A percentile compares a stretch with the other conserved stretches of the same genome.
Conservation (phyloP, 2,113 vertebrate genomes). For the Pristiophorus japonicus region DNA sequence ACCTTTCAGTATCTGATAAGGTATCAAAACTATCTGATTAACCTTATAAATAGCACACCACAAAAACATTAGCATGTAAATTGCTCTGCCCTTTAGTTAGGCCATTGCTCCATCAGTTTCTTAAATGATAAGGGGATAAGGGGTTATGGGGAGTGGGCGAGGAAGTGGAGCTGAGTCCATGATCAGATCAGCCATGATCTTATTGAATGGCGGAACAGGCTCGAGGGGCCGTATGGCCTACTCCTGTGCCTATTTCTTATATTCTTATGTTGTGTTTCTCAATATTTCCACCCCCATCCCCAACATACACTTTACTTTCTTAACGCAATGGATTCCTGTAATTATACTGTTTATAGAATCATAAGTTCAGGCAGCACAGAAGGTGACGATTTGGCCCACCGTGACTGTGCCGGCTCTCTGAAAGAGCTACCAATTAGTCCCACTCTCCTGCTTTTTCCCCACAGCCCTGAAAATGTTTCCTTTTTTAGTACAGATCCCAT, state of each 20-base stretch:
- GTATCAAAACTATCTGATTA: slow-evolving; percentile 23
- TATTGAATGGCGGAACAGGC: too few relatives aligned
- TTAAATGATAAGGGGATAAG: too few relatives aligned
- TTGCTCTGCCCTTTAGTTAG: not conserved
- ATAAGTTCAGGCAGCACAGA: not conserved
- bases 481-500: not conserved
- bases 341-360: not conserved
- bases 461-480: not conserved
- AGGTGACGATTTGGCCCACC: not conserved
- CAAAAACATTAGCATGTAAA: not conserved
- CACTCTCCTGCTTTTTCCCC: not conserved
- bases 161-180: too few relatives aligned
- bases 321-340: not conserved
- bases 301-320: not conserved
- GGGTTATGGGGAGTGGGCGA: too few relatives aligned
- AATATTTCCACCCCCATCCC: not conserved
- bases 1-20: not conserved
- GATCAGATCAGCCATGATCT: too few relatives aligned
- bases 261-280: not conserved
- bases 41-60: not conserved
- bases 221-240: too few relatives aligned
- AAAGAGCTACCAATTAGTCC: not conserved
- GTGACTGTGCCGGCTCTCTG: too few relatives aligned
- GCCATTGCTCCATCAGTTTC: not conserved
- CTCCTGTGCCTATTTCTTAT: too few relatives aligned